Evolutionary conservation across 2,797 vertebrate genomes (phyloP), one percentile per base, ranked within the genome.

Genomic region (Oceanodroma leucorhoa): DNA sequence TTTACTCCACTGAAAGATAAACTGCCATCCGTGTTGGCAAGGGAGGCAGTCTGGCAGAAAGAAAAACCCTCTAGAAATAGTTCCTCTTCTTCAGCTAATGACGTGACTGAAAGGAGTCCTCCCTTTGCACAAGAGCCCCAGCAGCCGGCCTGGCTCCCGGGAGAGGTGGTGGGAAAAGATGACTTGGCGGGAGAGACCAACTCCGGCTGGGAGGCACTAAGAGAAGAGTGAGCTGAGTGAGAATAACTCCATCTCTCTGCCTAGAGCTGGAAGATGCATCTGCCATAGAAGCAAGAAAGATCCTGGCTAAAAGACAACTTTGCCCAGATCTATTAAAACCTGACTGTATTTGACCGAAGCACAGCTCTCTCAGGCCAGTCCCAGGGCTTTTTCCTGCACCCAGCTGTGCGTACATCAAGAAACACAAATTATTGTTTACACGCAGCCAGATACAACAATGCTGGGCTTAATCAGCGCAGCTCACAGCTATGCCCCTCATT

Each of bases 31-130:
- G 0, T 27, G 32, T 7, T 94, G 90, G 93, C 90, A 93, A 54
- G 58, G 36, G 26, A 88, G 26, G 76, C 62, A 61, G 65, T 45
- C 61, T 91, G 85, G 83, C 87, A 82, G 76, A n/a, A n/a, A 71
- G 84, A 80, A 83, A 83, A 80, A 10, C 8, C 75, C 53, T 92
- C 82, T 55, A 75, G 92, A 93, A 95, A 91, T 84, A 94, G 83
- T 58, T 93, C 20, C 53, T 58, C 85, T 86, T 67, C 78, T 91
- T 71, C 79, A 93, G 92, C 77, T 78, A n/a, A 71, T 81, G 62
- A 78, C 2, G 11, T 34, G 75, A 80, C 13, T 62, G 89, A 88
- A 83, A 69, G 54, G 84, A 92, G 91, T 45, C 43, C 58, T 78
- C 61, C 34, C 62, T 72, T 76, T 73, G 79, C 65, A 62, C 57